These are phyloP conservation scores for Linepithema humile DNA, from an alignment of 1,140 invertebrate genomes.

Conservation along the genomic window DNA sequence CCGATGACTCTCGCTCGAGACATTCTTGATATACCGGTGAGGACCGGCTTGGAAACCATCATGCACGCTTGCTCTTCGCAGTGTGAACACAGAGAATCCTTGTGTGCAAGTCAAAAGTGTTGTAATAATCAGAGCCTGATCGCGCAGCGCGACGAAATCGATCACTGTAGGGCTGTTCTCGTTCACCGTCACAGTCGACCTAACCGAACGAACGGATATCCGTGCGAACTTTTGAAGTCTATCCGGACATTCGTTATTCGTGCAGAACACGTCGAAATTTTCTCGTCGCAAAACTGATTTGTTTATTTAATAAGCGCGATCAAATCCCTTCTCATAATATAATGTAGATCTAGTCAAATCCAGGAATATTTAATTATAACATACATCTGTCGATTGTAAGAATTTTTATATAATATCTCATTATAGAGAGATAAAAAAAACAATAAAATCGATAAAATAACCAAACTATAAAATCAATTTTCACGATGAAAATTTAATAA, in stretches of 20 bases:
- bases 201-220: constrained; percentile 16
- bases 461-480: no score
- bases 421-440: no score
- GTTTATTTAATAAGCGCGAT: background rate
- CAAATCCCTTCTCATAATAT: background rate
- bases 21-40: constrained; percentile 60
- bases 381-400: no score
- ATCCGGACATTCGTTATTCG: background rate
- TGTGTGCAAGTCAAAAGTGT: constrained; percentile 36
- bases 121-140: background rate
- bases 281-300: background rate
- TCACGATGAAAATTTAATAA: no score
- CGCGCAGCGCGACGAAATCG: constrained; percentile 17
- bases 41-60: constrained; percentile 56
- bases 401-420: no score
- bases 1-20: constrained; percentile 65
- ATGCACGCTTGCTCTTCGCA: background rate
- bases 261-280: background rate
- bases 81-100: background rate
- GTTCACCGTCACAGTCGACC: constrained; percentile 7
- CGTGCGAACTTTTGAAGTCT: background rate
- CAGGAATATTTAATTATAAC: background rate
- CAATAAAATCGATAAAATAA: background rate
- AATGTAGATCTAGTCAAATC: no score
- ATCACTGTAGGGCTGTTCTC: background rate